Evolutionary conservation across 1,140 invertebrate species (phyloP).

Genomic region (Trachymyrmex cornetzi): DNA sequence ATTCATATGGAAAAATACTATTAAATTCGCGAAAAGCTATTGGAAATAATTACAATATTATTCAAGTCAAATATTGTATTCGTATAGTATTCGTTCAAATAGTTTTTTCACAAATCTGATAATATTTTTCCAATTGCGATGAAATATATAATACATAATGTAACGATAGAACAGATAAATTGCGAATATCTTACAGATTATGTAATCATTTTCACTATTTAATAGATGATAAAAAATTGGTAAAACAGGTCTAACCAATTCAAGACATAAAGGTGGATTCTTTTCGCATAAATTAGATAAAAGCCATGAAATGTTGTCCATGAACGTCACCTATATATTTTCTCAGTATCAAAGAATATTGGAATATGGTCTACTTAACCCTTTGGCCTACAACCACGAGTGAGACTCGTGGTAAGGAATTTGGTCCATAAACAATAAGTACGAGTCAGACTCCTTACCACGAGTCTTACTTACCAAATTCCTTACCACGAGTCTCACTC

Average conservation of each 20-base stretch:
- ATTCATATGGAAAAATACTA: not conserved
- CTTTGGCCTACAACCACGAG: no score
- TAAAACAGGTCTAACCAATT: conserved; percentile 92
- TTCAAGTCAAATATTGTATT: no score
- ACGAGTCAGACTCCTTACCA: no score
- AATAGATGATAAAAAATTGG: conserved; percentile 94
- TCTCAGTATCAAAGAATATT: conserved; percentile 15
- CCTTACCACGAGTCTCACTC: no score
- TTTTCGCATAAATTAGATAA: conserved; percentile 97
- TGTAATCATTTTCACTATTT: conserved; percentile 91
- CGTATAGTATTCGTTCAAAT: no score
- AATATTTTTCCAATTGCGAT: not conserved
- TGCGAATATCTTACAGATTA: conserved; percentile 87
- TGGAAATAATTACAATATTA: no score
- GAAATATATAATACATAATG: conserved; percentile 14
- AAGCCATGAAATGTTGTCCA: conserved; percentile 93
- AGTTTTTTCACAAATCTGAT: no score
- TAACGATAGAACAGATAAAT: not conserved
- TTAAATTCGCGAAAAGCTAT: no score
- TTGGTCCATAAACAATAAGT: no score
- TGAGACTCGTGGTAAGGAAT: no score
- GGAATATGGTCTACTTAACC: no score
- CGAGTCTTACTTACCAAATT: no score
- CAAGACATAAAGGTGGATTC: conserved; percentile 93
- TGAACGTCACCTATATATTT: conserved; percentile 76